phyloP scores from a whole-genome alignment of 2,113 vertebrate genomes.

The Turnix velox region DNA sequence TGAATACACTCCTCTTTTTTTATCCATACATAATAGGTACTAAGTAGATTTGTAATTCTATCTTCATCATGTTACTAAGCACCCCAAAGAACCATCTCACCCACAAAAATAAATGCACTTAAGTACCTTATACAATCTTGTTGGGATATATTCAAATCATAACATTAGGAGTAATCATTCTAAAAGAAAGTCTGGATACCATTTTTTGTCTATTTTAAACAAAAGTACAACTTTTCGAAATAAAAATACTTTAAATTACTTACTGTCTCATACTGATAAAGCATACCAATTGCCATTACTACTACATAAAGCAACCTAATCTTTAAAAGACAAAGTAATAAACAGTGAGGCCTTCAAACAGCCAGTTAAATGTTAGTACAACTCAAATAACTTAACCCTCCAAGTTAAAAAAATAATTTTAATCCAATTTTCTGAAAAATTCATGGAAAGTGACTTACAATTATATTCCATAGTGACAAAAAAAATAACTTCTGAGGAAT shows the following conservation, averaged over 20 bases:
- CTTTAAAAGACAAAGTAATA: background rate
- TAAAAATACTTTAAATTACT: background rate
- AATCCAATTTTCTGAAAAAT: background rate
- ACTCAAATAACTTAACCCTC: background rate
- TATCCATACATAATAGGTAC: background rate
- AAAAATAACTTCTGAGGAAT: background rate
- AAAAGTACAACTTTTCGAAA: background rate
- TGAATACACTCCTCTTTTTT: background rate
- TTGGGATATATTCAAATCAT: background rate
- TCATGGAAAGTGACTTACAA: background rate
- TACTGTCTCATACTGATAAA: background rate
- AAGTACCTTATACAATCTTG: background rate
- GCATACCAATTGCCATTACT: background rate
- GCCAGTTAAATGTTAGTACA: background rate
- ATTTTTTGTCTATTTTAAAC: background rate
- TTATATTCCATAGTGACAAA: background rate
- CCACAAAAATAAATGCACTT: background rate
- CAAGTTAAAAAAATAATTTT: background rate
- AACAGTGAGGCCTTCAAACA: background rate
- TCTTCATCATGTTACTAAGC: background rate
- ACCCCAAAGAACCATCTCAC: background rate
- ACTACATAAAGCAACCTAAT: background rate
- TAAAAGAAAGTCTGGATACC: background rate
- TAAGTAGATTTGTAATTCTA: background rate
- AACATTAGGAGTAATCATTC: background rate